Evolutionary conservation across 2,888 invertebrate species (phyloP).

Genomic region (Caenorhabditis sp.): DNA sequence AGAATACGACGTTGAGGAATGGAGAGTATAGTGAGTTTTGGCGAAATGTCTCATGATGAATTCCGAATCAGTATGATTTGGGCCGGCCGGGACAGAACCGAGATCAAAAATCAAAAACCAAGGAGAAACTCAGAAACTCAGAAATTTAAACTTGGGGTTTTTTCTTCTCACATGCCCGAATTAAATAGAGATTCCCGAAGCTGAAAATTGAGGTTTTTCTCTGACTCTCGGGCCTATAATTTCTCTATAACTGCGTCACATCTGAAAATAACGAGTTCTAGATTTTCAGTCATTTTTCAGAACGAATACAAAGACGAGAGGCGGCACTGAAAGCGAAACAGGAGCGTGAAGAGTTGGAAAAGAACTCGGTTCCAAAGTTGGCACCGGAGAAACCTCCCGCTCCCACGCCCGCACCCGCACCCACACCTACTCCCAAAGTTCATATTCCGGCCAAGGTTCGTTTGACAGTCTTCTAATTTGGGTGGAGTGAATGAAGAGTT

Average conservation of each 20-base stretch:
- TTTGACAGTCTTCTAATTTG: slow-evolving; percentile 33
- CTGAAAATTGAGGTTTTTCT: no score
- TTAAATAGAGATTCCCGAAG: no score
- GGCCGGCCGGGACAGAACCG: no score
- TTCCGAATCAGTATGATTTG: no score
- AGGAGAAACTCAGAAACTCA: no score
- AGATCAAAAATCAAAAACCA: no score
- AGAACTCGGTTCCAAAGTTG: slow-evolving; percentile 45
- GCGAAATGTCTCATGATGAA: not conserved
- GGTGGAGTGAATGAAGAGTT: not conserved
- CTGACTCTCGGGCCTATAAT: no score
- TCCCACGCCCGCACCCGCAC: slow-evolving; percentile 14
- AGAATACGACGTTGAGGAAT: slow-evolving; percentile 67
- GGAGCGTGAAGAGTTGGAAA: slow-evolving; percentile 50
- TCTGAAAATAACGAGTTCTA: no score
- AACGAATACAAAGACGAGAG: slow-evolving; percentile 62
- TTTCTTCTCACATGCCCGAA: no score
- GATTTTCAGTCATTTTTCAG: slow-evolving; percentile 33
- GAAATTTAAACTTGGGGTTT: no score
- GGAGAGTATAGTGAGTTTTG: slow-evolving; percentile 65
- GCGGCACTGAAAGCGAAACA: slow-evolving; percentile 49
- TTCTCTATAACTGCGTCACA: no score
- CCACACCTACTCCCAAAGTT: slow-evolving; percentile 6
- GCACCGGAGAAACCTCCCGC: slow-evolving; percentile 33
- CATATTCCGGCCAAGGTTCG: slow-evolving; percentile 26